Conservation (phyloP, 2,113 vertebrate genomes). For the Chascanopsetta lugubris region DNA sequence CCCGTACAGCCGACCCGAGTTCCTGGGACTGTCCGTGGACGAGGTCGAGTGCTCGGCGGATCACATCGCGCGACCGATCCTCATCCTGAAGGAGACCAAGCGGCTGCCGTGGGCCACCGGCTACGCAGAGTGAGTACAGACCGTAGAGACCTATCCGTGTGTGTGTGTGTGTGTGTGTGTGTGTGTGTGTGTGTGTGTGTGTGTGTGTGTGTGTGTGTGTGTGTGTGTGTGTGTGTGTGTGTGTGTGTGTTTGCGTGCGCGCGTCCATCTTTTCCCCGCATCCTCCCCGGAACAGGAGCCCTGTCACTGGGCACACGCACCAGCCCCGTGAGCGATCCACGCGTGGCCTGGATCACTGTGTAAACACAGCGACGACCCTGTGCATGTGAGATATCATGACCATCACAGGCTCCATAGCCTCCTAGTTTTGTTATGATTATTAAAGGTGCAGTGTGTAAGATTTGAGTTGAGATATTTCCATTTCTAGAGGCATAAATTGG, state of each 20-base stretch:
- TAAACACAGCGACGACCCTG: not conserved
- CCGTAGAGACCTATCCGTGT: too few species aligned
- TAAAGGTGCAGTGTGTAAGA: too few species aligned
- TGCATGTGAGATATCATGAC: not conserved
- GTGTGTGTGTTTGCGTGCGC: too few species aligned
- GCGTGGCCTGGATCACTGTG: not conserved
- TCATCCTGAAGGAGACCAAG: conserved; percentile 90
- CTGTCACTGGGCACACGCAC: conserved; percentile 13
- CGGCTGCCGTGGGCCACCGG: conserved; percentile 93
- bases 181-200: too few species aligned
- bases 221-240: too few species aligned
- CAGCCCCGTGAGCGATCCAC: not conserved
- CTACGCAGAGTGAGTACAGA: conserved; percentile 93
- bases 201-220: too few species aligned
- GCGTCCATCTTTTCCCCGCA: conserved; percentile 62
- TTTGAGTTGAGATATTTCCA: too few species aligned
- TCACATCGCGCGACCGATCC: conserved; percentile 91
- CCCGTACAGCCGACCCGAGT: conserved; percentile 91
- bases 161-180: too few species aligned
- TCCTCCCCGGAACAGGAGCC: conserved; percentile 23
- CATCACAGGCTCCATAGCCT: not conserved
- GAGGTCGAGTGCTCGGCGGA: conserved; percentile 94
- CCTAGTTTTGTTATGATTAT: too few species aligned
- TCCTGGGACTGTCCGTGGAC: conserved; percentile 91
- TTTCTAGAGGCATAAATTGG: too few species aligned